Base-by-base conservation (phyloP, 2,797 vertebrate species). In the Telmatherina bonti region DNA sequence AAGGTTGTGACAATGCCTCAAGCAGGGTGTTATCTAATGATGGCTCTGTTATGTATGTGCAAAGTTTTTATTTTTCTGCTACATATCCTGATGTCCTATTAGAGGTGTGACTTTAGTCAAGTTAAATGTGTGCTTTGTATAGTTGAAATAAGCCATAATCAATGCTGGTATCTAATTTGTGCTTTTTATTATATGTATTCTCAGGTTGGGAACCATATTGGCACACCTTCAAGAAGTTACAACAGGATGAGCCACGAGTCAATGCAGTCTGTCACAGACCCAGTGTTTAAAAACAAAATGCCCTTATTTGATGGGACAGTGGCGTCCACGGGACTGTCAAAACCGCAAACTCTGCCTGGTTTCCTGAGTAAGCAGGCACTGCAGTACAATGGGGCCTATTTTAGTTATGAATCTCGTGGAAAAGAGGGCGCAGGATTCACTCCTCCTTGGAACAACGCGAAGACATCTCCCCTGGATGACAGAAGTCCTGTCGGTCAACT, bases 161-260 rank as follows among this genome's bases (percentile, higher is more conserved):
- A 58, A 59, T 62, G 7, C 5, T 15, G n/a, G 18, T 20, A 26
- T 79, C 26, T 81, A 70, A 88, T 55, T 30, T 31, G 1, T 33
- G 6, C 4, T 60, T 8, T 22, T 31, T 11, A 26, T 22, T 22
- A 38, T 65, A 1, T 60, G 10, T 72, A 2, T 73, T 79, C 16
- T 38, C 76, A 95, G 93, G 81, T 89, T 55, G 76, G 68, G 69
- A 84, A 79, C 53, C 60, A 55, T 30, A 75, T 72, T 57, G 47
- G 31, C 66, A 58, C 58, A 75, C 27, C 43, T 49, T 60, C 72
- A 64, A 29, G 70, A 82, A 79, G 63, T 74, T 62, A 52, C 80
- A 31, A 87, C 72, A 78, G 82, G 80, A 98, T 96, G 96, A 95
- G 92, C 30, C 94, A 91, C 15, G 95, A 96, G 70, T 87, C 89